Conservation (phyloP, 2,888 invertebrate species). For the Craniophora ligustri region DNA sequence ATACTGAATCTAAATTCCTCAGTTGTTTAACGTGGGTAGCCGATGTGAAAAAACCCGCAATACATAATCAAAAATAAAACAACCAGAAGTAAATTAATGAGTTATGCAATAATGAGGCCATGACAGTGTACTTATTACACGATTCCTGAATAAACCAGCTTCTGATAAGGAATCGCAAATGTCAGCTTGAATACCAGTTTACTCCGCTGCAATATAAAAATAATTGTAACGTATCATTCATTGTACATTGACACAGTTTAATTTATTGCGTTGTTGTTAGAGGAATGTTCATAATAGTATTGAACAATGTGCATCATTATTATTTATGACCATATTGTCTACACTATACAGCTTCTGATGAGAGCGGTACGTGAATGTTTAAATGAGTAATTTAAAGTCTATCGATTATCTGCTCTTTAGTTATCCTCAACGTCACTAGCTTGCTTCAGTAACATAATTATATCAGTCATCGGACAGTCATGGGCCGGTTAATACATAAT, state of each 20-base stretch:
- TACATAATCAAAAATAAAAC: too few species aligned
- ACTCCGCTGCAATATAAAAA: not conserved
- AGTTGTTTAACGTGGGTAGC: too few species aligned
- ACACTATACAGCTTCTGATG: not conserved
- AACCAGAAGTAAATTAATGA: not conserved
- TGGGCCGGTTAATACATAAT: too few species aligned
- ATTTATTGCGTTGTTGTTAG: slow-evolving; percentile 1
- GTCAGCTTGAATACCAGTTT: slow-evolving; percentile 9
- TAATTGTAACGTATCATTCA: not conserved
- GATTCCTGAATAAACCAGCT: slow-evolving; percentile 1
- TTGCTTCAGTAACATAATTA: not conserved
- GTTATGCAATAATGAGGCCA: not conserved
- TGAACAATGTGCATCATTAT: not conserved
- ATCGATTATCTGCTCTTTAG: slow-evolving; percentile 1
- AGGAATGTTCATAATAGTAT: too few species aligned
- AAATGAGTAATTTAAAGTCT: not conserved
- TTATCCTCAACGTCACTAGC: too few species aligned
- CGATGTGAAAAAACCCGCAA: too few species aligned
- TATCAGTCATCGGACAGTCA: too few species aligned
- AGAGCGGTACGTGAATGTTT: too few species aligned
- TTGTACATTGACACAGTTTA: not conserved
- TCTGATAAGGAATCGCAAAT: not conserved
- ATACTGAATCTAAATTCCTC: too few species aligned
- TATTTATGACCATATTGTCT: not conserved
- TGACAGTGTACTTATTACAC: not conserved